These are phyloP conservation scores for Periparus ater DNA, from an alignment of 2,797 vertebrate genomes.

Conservation along the genomic window DNA sequence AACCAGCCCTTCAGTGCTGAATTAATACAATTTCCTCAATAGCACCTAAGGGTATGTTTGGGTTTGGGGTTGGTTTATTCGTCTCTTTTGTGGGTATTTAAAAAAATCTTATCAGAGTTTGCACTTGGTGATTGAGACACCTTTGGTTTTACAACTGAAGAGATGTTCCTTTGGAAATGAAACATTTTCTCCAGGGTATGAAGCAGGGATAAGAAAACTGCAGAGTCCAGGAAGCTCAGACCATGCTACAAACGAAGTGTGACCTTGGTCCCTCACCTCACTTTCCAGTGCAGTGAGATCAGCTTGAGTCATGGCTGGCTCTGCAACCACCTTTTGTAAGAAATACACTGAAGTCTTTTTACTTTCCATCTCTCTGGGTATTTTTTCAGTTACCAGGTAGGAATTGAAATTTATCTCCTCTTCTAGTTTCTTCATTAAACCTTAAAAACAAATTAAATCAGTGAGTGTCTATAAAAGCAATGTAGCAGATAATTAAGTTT, in stretches of 20 bases:
- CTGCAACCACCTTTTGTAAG: constrained; percentile 88
- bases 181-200: not conserved
- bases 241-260: not conserved
- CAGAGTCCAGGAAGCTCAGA: not conserved
- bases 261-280: constrained; percentile 79
- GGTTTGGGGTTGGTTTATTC: not conserved
- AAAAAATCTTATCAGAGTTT: not conserved
- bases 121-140: not conserved
- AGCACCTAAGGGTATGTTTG: not conserved
- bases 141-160: not conserved
- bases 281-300: constrained; percentile 86
- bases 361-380: constrained; percentile 89
- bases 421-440: constrained; percentile 92
- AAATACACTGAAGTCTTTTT: constrained; percentile 84
- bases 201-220: not conserved
- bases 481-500: constrained; percentile 10
- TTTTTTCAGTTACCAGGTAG: constrained; percentile 92
- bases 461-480: constrained; percentile 13
- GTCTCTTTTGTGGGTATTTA: not conserved
- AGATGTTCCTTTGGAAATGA: not conserved
- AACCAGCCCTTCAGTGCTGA: not conserved
- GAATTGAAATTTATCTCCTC: constrained; percentile 95
- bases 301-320: constrained; percentile 90
- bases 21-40: not conserved
- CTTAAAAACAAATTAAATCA: constrained; percentile 74